phyloP scores from a whole-genome alignment of 1,140 invertebrate species.

The Drosophila oshimai region DNA sequence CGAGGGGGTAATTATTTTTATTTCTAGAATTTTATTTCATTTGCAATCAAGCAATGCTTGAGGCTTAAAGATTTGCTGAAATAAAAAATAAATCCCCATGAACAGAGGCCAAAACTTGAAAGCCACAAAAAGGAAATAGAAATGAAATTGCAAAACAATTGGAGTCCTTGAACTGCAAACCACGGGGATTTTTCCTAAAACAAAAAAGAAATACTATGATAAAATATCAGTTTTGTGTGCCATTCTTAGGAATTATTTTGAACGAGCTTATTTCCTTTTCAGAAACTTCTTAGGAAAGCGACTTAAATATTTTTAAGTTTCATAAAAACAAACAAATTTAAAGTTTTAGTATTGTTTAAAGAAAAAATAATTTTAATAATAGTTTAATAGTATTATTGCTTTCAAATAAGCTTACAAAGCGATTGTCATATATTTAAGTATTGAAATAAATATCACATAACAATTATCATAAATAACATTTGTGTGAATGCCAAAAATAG shows the following conservation, averaged over 20 bases:
- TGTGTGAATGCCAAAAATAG: too few species aligned
- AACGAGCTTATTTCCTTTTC: not conserved
- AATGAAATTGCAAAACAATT: constrained; percentile 20
- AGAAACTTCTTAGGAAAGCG: not conserved
- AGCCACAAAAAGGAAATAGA: not conserved
- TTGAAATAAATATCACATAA: not conserved
- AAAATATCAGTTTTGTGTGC: not conserved
- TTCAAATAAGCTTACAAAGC: not conserved
- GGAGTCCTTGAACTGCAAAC: not conserved
- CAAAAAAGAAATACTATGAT: not conserved
- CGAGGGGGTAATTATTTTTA: constrained; percentile 17
- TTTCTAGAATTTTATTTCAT: not conserved
- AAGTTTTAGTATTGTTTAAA: too few species aligned
- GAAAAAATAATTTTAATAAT: too few species aligned
- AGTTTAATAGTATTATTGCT: too few species aligned
- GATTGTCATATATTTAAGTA: not conserved
- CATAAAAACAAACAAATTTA: not conserved
- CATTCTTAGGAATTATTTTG: not conserved
- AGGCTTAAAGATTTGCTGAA: not conserved
- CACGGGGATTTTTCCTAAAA: not conserved
- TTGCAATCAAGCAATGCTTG: not conserved
- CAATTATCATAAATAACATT: not conserved
- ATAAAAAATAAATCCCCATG: not conserved
- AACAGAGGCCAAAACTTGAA: not conserved
- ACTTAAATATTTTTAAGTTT: not conserved